Conservation (phyloP, 2,797 vertebrate genomes). For the Xenentodon cancila region DNA sequence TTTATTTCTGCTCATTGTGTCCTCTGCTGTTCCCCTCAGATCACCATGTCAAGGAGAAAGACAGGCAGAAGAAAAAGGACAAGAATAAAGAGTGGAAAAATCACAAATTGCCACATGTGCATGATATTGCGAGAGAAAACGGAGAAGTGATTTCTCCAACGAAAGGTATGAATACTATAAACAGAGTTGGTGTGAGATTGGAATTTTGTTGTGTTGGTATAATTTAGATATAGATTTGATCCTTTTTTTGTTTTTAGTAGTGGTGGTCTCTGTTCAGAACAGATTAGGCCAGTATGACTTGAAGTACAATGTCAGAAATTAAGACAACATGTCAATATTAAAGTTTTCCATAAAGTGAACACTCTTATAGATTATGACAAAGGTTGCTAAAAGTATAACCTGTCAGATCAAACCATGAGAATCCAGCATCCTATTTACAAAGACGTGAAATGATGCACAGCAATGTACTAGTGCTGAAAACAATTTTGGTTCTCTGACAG, state of each 20-base stretch:
- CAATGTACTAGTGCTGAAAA: constrained; percentile 1
- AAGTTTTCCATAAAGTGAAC: too few species aligned
- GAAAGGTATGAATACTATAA: constrained; percentile 82
- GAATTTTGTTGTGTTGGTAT: neutral
- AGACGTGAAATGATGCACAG: neutral
- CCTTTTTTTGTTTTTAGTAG: neutral
- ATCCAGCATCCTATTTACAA: too few species aligned
- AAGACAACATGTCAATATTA: neutral
- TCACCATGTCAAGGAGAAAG: constrained; percentile 73
- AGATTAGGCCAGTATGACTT: neutral
- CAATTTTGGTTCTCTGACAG: constrained; percentile 60
- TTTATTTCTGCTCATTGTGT: constrained; percentile 19
- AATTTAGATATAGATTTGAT: neutral
- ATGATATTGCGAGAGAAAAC: constrained; percentile 92
- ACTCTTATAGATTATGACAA: neutral
- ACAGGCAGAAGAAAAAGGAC: constrained; percentile 89
- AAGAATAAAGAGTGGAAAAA: constrained; percentile 90
- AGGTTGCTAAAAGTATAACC: neutral
- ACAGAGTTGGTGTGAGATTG: too few species aligned
- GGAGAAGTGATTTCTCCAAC: constrained; percentile 87
- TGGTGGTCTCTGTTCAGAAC: neutral
- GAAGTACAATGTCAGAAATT: neutral
- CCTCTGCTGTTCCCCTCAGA: constrained; percentile 47
- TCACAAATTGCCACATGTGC: constrained; percentile 85
- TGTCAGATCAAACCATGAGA: fast-evolving